Evolutionary conservation across 2,888 invertebrate genomes (phyloP).

Genomic region (Branchipolynoe longqiensis): DNA sequence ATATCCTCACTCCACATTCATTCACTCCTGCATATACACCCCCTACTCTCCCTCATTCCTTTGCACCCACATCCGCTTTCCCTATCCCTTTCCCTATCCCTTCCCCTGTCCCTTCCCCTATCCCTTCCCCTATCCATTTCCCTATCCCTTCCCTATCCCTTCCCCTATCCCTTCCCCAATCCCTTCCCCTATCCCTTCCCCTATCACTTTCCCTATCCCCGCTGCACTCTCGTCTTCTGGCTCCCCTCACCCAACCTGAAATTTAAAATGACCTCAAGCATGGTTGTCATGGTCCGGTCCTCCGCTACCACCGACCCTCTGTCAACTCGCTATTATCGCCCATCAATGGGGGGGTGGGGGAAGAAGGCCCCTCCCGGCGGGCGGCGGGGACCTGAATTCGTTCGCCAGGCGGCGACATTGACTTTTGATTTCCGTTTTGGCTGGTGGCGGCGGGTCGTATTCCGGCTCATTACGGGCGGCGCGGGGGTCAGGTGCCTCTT

Average conservation of each 20-base stretch:
- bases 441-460: constrained; percentile 49
- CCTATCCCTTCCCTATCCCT: too few species aligned
- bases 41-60: too few species aligned
- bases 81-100: too few species aligned
- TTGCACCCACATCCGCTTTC: too few species aligned
- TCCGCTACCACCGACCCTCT: constrained; percentile 1
- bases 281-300: not conserved
- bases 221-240: not conserved
- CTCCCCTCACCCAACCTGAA: not conserved
- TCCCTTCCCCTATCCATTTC: too few species aligned
- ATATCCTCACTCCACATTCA: too few species aligned
- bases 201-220: not conserved
- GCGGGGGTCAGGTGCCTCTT: not conserved
- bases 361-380: constrained; percentile 36
- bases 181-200: not conserved
- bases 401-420: constrained; percentile 29
- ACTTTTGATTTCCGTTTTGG: constrained; percentile 49
- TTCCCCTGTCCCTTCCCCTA: too few species aligned
- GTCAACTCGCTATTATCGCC: constrained; percentile 54
- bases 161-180: not conserved
- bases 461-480: constrained; percentile 33
- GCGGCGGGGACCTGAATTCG: constrained; percentile 40
- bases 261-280: constrained; percentile 23
- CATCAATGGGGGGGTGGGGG: constrained; percentile 43
- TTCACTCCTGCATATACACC: too few species aligned